phyloP scores from a whole-genome alignment of 2,888 invertebrate species.

The Caenorhabditis angaria region DNA sequence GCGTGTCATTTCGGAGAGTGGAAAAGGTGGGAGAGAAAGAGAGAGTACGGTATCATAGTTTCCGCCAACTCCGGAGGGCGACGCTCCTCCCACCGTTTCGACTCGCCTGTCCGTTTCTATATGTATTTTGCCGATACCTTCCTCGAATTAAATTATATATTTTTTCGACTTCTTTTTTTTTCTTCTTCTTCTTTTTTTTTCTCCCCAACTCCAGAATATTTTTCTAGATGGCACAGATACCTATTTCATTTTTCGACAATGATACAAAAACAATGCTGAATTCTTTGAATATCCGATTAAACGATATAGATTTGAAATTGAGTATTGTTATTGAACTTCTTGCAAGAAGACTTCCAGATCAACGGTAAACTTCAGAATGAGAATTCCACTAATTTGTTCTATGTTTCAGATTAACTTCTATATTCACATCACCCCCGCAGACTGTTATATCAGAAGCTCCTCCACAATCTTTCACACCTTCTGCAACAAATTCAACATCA shows the following conservation, averaged over 20 bases:
- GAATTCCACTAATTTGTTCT: slow-evolving; percentile 2
- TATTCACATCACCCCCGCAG: slow-evolving; percentile 56
- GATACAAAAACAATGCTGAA: slow-evolving; percentile 65
- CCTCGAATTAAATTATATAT: background rate
- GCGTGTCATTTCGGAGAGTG: slow-evolving; percentile 3
- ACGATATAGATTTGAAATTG: slow-evolving; percentile 70
- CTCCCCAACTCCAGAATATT: background rate
- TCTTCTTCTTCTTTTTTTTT: slow-evolving; percentile 4
- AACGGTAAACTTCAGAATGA: slow-evolving; percentile 23
- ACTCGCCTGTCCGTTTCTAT: slow-evolving; percentile 23
- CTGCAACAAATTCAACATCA: slow-evolving; percentile 43
- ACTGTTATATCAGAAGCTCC: slow-evolving; percentile 52
- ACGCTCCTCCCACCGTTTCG: slow-evolving; percentile 31
- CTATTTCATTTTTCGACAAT: slow-evolving; percentile 58
- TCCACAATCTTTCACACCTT: slow-evolving; percentile 46
- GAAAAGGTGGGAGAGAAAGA: background rate
- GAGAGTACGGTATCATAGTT: slow-evolving; percentile 40
- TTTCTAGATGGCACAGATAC: slow-evolving; percentile 51
- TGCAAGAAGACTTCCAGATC: slow-evolving; percentile 59
- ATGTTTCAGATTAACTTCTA: slow-evolving; percentile 31
- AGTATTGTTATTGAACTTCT: slow-evolving; percentile 62
- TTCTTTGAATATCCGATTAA: slow-evolving; percentile 61
- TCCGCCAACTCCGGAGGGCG: slow-evolving; percentile 18
- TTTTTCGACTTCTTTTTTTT: slow-evolving; percentile 14
- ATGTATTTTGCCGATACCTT: slow-evolving; percentile 1